Evolutionary conservation across 1,140 invertebrate genomes (phyloP).

Genomic region (Macrocentrus cingulum): DNA sequence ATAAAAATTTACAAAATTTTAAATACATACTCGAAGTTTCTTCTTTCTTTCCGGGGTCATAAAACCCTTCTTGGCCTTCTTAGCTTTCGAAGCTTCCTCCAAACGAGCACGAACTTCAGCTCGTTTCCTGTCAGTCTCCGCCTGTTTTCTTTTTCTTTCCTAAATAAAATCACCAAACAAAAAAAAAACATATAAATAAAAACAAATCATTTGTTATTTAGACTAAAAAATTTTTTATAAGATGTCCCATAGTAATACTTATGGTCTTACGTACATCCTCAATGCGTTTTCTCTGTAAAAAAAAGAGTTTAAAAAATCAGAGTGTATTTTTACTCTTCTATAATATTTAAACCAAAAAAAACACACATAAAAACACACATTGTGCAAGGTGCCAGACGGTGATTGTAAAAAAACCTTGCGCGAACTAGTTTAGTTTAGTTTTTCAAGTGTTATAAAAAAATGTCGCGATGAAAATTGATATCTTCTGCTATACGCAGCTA

Average conservation of each 20-base stretch:
- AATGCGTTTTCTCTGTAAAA: constrained; percentile 64
- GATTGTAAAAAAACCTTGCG: neutral
- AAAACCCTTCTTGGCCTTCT: constrained; percentile 97
- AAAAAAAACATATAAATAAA: neutral
- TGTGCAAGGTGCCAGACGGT: neutral
- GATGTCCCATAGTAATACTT: neutral
- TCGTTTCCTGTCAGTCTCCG: constrained; percentile 91
- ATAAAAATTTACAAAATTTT: no score
- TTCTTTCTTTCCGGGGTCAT: constrained; percentile 98
- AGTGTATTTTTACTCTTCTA: constrained; percentile 1
- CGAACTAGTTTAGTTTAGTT: neutral
- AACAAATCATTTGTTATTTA: constrained; percentile 9
- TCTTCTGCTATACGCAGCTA: neutral
- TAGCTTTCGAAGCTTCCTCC: constrained; percentile 92
- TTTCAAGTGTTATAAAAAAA: constrained; percentile 5
- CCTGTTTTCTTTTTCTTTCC: constrained; percentile 93
- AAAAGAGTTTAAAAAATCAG: constrained; percentile 40
- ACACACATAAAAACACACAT: neutral
- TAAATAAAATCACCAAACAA: constrained; percentile 46
- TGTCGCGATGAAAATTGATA: constrained; percentile 19
- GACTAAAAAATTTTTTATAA: constrained; percentile 1
- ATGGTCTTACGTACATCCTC: constrained; percentile 63
- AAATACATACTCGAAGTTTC: constrained; percentile 86
- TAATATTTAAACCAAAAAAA: neutral
- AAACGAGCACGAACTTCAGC: constrained; percentile 93